Percentiles rank a stretch among this genome's conserved stretches.
Evolutionary conservation across 1,140 invertebrate genomes (phyloP).

Genomic region (Drosophila elegans): DNA sequence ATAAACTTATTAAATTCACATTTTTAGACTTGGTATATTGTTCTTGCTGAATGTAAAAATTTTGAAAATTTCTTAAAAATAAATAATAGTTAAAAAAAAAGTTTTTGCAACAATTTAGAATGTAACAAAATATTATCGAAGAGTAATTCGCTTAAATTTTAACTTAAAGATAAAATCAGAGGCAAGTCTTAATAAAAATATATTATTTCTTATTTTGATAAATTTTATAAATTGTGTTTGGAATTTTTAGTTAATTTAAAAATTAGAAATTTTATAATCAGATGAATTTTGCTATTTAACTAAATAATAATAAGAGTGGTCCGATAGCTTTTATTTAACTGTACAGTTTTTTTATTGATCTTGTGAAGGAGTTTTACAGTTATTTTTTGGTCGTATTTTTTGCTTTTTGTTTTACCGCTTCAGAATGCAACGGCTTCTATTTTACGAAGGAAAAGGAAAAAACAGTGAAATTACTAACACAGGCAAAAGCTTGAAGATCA

Average conservation of each 20-base stretch:
- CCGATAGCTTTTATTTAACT: neutral
- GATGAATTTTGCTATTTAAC: too few relatives aligned
- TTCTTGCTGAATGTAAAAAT: neutral
- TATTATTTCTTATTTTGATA: too few relatives aligned
- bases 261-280: too few relatives aligned
- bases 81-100: too few relatives aligned
- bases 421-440: slow-evolving; percentile 7
- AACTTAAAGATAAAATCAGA: too few relatives aligned
- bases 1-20: neutral
- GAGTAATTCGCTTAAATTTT: too few relatives aligned
- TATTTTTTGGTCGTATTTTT: neutral
- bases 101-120: too few relatives aligned
- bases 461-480: neutral
- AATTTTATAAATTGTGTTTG: too few relatives aligned
- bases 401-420: neutral
- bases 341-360: neutral
- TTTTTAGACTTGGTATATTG: neutral
- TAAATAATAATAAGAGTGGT: neutral
- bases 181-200: too few relatives aligned
- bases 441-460: neutral
- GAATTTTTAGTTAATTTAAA: too few relatives aligned
- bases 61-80: neutral
- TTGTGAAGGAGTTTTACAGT: neutral
- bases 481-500: slow-evolving; percentile 1
- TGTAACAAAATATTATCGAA: too few relatives aligned